Evolutionary conservation across 2,888 invertebrate genomes (phyloP), one percentile per base, ranked within the genome.

Genomic region (Platycheirus albimanus): DNA sequence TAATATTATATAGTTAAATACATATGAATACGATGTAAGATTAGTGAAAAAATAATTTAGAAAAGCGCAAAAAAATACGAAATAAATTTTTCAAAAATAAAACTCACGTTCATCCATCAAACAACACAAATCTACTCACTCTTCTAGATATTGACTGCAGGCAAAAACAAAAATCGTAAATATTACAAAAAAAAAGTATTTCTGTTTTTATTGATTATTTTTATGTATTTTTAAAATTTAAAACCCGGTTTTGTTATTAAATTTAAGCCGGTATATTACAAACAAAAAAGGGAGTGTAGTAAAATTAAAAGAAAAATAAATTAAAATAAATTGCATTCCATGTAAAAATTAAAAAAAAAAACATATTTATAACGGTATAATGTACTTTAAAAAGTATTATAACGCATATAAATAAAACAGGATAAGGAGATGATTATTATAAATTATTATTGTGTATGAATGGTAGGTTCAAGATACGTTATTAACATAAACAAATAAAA

Each of bases 311-410:
- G 61, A 85, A 86, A 81, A 63, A 41, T 72, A 58, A 38, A 41
- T 64, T 63, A 61, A 69, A 63, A 45, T 17, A 81, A 85, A 87
- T 87, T 88, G 90, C 90, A 90, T 90, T 90, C 90, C 90, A 90
- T 90, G 89, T 89, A 89, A 87, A 90, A 86, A 86, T 56, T 47
- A 85, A 79, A 72, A 72, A 54, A 69, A 56, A 47, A 70, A n/a
- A n/a, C n/a, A 51, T 67, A 72, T 58, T 83, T 85, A 70, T 83
- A 64, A 78, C 78, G 47, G 72, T 83, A 58, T 83, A 33, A 24
- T 24, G 3, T 4, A 83, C 63, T 69, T 74, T 7, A 78, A 61
- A 67, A 56, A 67, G 69, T 69, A 78, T 74, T 69, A 83, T 64
- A 71, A 76, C 66, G 38, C 52, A 56, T 72, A 61, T 79, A 85